Conservation (phyloP, 1,140 invertebrate genomes). For the Acromyrmex charruanus region DNA sequence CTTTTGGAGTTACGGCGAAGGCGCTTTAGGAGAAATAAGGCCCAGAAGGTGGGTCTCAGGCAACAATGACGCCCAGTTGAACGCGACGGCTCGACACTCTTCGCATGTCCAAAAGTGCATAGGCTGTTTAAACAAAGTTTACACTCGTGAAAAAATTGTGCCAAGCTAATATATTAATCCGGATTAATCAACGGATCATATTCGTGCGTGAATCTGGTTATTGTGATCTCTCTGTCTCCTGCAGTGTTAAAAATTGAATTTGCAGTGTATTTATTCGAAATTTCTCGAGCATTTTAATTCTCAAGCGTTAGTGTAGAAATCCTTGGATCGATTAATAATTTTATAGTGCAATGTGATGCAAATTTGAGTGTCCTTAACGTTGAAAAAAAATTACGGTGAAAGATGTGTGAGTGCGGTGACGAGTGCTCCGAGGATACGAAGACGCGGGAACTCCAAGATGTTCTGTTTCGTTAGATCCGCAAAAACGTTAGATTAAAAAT, state of each 20-base stretch:
- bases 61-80: slow-evolving; percentile 86
- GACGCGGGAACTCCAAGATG: slow-evolving; percentile 33
- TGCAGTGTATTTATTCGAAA: slow-evolving; percentile 18
- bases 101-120: slow-evolving; percentile 59
- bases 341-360: slow-evolving; percentile 15
- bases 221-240: background rate
- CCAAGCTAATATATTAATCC: background rate
- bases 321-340: background rate
- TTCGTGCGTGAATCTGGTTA: background rate
- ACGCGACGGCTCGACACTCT: slow-evolving; percentile 77
- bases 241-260: background rate
- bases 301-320: background rate
- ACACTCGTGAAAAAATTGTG: slow-evolving; percentile 26
- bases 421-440: slow-evolving; percentile 78
- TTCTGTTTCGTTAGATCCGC: slow-evolving; percentile 21
- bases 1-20: slow-evolving; percentile 79
- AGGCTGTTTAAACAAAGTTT: slow-evolving; percentile 25
- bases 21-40: slow-evolving; percentile 82
- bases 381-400: slow-evolving; percentile 55
- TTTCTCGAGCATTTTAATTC: slow-evolving; percentile 21
- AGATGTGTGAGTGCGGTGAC: slow-evolving; percentile 83
- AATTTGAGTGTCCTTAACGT: slow-evolving; percentile 5
- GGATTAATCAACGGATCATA: slow-evolving; percentile 11
- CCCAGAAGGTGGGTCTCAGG: slow-evolving; percentile 75
- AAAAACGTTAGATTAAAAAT: slow-evolving; percentile 27